Evolutionary conservation across 2,113 vertebrate species (phyloP).

Genomic region (Lynx canadensis): DNA sequence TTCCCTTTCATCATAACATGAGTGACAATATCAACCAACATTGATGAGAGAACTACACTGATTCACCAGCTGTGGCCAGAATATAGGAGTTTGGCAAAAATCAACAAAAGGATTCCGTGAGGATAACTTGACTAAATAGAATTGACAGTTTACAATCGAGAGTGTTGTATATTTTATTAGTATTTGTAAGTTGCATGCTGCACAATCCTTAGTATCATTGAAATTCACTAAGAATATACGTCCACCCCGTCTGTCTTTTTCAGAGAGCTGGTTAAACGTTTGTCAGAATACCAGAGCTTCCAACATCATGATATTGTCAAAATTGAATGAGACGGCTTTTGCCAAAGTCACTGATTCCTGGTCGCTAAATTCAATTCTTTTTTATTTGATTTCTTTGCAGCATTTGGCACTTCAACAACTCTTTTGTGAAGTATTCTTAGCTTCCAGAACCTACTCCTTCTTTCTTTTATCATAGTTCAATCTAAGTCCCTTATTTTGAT

Average conservation of each 20-base stretch:
- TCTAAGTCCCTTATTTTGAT: not conserved
- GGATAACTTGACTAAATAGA: not conserved
- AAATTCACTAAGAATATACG: not conserved
- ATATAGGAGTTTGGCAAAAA: not conserved
- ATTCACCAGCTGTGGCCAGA: not conserved
- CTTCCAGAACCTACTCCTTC: not conserved
- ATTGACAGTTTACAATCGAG: not conserved
- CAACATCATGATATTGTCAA: not conserved
- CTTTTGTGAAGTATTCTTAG: not conserved
- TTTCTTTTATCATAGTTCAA: not conserved
- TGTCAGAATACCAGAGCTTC: not conserved
- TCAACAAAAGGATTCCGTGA: not conserved
- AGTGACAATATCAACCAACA: conserved; percentile 18
- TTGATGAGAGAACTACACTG: not conserved
- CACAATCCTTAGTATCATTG: not conserved
- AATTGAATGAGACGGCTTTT: conserved; percentile 25
- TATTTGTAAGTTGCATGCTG: not conserved
- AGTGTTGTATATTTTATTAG: not conserved
- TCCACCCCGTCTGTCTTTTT: not conserved
- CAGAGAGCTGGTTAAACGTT: not conserved
- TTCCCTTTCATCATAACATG: conserved; percentile 33
- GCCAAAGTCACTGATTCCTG: not conserved
- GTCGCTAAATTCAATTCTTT: not conserved
- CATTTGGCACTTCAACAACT: not conserved
- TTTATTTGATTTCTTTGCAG: conserved; percentile 26